Percentiles rank a stretch among this genome's conserved stretches.
phyloP scores from a whole-genome alignment of 1,140 invertebrate species.

The Hypsibius dujardini region DNA sequence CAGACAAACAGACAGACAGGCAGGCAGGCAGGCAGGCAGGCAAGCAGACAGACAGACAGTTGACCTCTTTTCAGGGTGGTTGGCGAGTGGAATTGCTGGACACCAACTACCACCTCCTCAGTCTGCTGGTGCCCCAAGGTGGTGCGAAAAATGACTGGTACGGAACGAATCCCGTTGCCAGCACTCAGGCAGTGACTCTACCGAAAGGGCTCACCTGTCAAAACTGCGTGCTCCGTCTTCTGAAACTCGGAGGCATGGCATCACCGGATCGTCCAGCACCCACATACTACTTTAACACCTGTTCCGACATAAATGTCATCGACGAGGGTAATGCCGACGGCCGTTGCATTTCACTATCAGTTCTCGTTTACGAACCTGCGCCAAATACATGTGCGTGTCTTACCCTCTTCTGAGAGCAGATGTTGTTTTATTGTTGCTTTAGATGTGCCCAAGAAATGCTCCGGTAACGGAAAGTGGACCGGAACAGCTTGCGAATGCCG shows the following conservation, averaged over 20 bases:
- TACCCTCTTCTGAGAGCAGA: too few species aligned
- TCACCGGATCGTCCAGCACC: too few species aligned
- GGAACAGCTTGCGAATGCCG: background rate
- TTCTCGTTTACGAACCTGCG: too few species aligned
- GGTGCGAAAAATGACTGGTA: background rate
- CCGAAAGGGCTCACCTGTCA: background rate
- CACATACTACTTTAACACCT: too few species aligned
- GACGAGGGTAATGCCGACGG: too few species aligned
- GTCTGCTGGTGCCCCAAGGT: constrained; percentile 59
- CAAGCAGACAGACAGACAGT: too few species aligned
- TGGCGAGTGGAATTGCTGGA: constrained; percentile 66
- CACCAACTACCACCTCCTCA: constrained; percentile 52
- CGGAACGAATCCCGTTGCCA: background rate
- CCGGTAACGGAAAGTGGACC: background rate
- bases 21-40: too few species aligned
- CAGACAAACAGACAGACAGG: too few species aligned
- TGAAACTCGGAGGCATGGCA: background rate
- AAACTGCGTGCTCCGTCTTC: background rate
- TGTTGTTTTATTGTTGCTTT: too few species aligned
- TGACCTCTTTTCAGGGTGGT: constrained; percentile 50
- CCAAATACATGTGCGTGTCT: too few species aligned
- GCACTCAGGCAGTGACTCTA: background rate
- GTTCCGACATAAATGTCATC: too few species aligned
- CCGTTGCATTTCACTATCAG: too few species aligned
- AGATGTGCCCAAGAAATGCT: background rate